Evolutionary conservation across 2,113 vertebrate genomes (phyloP).

Genomic region (Recurvirostra avosetta): DNA sequence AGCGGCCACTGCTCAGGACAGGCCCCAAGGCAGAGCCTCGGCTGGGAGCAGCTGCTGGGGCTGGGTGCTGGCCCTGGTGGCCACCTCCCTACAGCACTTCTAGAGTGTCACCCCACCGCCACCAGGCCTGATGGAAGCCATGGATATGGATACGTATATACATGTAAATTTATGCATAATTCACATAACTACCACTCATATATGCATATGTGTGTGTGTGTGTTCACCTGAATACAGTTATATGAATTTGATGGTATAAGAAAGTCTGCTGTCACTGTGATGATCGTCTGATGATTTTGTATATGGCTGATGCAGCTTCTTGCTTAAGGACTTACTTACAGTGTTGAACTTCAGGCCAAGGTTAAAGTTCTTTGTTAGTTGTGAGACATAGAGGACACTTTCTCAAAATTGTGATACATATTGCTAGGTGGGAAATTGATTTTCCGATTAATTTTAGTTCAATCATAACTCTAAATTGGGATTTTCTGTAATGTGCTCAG

Average conservation of each 20-base stretch:
- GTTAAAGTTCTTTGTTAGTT: neutral
- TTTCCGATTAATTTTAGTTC: neutral
- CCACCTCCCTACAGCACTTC: rapidly evolving
- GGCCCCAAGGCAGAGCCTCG: rapidly evolving
- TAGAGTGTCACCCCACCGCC: rapidly evolving
- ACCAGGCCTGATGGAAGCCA: neutral
- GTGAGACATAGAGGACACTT: neutral
- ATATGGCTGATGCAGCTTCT: neutral
- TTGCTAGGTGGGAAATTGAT: neutral
- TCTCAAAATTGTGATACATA: neutral
- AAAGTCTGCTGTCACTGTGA: neutral
- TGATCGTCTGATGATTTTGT: neutral
- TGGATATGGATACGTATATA: neutral
- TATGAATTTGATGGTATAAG: neutral
- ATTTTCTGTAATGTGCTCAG: neutral
- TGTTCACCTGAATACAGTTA: neutral
- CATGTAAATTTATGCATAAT: neutral
- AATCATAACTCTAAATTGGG: neutral
- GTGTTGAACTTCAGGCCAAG: neutral
- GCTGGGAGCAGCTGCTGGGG: rapidly evolving
- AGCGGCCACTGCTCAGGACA: rapidly evolving
- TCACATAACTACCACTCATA: neutral
- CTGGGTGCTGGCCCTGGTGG: neutral
- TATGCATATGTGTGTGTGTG: neutral
- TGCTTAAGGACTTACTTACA: neutral